These are phyloP conservation scores for Conistra vaccinii DNA, from an alignment of 2,888 invertebrate species.

Conservation along the genomic window DNA sequence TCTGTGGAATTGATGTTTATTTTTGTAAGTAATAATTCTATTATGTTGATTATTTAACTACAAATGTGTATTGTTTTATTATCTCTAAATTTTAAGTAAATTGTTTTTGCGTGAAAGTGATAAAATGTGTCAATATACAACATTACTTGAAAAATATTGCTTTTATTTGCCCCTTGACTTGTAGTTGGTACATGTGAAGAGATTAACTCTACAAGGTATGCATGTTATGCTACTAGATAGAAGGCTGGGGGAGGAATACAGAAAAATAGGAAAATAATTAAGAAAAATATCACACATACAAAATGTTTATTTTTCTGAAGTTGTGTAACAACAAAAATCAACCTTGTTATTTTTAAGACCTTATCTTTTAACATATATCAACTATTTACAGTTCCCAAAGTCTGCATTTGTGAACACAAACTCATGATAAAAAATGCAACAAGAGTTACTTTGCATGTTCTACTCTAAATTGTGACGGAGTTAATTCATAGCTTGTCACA, in stretches of 20 bases:
- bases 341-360: slow-evolving; percentile 89
- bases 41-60: slow-evolving; percentile 87
- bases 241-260: slow-evolving; percentile 68
- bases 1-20: slow-evolving; percentile 81
- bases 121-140: slow-evolving; percentile 89
- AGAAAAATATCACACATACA: slow-evolving; percentile 89
- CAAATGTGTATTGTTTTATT: slow-evolving; percentile 82
- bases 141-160: slow-evolving; percentile 83
- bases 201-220: background rate
- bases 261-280: slow-evolving; percentile 77
- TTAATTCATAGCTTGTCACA: slow-evolving; percentile 88
- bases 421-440: slow-evolving; percentile 89
- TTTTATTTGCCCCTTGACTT: slow-evolving; percentile 71
- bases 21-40: slow-evolving; percentile 85
- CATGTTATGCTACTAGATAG: slow-evolving; percentile 6
- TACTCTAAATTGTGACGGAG: slow-evolving; percentile 90
- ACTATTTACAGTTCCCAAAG: slow-evolving; percentile 90
- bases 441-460: slow-evolving; percentile 88
- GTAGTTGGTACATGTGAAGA: slow-evolving; percentile 14
- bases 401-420: slow-evolving; percentile 89
- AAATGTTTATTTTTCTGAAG: slow-evolving; percentile 91
- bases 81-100: slow-evolving; percentile 88
- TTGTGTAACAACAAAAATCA: slow-evolving; percentile 91
- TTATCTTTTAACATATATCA: slow-evolving; percentile 89
- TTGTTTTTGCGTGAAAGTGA: slow-evolving; percentile 89